These are phyloP conservation scores for Myotis findleyi DNA, from an alignment of 2,797 vertebrate genomes.

Conservation along the genomic window DNA sequence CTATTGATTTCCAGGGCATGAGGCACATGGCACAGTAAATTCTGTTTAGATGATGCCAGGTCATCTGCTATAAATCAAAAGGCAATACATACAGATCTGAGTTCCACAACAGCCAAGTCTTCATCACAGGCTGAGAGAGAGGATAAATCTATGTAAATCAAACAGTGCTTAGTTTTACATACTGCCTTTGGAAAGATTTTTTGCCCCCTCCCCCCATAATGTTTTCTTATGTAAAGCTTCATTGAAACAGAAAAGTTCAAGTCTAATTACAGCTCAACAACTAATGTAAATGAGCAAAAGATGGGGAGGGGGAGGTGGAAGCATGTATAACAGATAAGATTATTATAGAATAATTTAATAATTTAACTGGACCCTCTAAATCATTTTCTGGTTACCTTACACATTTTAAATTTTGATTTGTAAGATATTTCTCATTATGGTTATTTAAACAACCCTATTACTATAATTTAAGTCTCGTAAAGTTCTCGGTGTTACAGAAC, in stretches of 20 bases:
- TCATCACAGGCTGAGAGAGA: constrained; percentile 40
- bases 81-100: constrained; percentile 48
- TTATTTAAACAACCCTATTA: constrained; percentile 53
- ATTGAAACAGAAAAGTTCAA: constrained; percentile 53
- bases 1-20: constrained; percentile 18
- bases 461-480: constrained; percentile 59
- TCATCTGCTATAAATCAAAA: constrained; percentile 65
- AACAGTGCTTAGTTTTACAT: constrained; percentile 40
- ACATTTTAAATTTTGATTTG: constrained; percentile 59
- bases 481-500: constrained; percentile 12
- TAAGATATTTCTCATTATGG: constrained; percentile 59
- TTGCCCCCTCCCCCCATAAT: neutral
- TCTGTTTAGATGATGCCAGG: constrained; percentile 60
- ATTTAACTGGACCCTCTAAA: constrained; percentile 50
- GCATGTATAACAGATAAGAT: neutral
- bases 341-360: constrained; percentile 57
- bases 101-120: neutral
- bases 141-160: constrained; percentile 73
- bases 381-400: constrained; percentile 57
- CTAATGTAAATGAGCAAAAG: constrained; percentile 27
- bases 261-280: constrained; percentile 56
- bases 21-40: constrained; percentile 56
- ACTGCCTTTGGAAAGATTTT: constrained; percentile 48
- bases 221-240: constrained; percentile 34
- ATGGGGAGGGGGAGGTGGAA: neutral